Evolutionary conservation across 2,113 vertebrate genomes (phyloP).

Genomic region (Burhinus bistriatus): DNA sequence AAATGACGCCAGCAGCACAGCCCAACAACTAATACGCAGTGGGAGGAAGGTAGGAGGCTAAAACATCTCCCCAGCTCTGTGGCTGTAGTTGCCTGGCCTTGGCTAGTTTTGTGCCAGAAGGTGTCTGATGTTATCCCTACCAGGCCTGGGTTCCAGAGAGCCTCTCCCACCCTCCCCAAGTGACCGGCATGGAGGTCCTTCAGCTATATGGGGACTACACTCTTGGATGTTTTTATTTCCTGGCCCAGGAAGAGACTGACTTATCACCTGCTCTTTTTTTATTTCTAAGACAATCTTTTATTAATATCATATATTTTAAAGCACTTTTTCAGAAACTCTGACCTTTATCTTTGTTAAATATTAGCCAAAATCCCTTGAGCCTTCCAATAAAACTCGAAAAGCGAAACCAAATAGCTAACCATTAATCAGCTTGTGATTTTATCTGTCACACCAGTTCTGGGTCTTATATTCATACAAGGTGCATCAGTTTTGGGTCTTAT

Average conservation of each 20-base stretch:
- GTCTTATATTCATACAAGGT: neutral
- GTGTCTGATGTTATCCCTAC: neutral
- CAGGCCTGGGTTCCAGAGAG: neutral
- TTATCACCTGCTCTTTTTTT: neutral
- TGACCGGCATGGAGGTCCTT: fast-evolving
- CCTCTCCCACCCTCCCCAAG: neutral
- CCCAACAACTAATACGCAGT: neutral
- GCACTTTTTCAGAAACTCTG: neutral
- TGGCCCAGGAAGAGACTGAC: neutral
- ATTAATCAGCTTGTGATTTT: slow-evolving; percentile 9
- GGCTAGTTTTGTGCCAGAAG: neutral
- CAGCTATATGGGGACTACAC: neutral
- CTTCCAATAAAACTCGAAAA: slow-evolving; percentile 26
- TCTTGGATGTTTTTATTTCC: neutral
- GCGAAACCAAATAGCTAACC: neutral
- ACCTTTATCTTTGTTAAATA: neutral
- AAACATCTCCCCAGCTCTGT: neutral
- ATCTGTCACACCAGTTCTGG: neutral
- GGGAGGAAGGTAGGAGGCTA: neutral
- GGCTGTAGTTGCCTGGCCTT: neutral
- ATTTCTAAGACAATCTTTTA: neutral
- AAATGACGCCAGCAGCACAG: neutral
- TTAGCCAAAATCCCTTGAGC: neutral
- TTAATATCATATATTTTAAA: neutral
- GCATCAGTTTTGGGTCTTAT: neutral